Percentiles rank a stretch among this genome's conserved stretches.
phyloP scores from a whole-genome alignment of 2,113 vertebrate species.

The Limanda limanda region DNA sequence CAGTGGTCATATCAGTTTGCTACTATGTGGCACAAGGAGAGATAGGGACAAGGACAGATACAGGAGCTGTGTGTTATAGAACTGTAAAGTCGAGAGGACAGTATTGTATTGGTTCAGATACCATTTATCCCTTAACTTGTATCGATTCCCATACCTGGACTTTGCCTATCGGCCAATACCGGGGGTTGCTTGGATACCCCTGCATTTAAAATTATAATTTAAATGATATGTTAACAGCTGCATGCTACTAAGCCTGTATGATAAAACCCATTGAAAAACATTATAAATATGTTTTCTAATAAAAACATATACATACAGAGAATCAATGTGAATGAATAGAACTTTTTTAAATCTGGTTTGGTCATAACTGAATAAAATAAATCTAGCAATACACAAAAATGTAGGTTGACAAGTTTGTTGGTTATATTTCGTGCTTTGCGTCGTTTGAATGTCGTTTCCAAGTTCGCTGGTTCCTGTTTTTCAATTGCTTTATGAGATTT shows the following conservation, averaged over 20 bases:
- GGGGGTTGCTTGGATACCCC: too few species aligned
- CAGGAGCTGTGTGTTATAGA: not conserved
- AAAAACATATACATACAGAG: too few species aligned
- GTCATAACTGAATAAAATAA: too few species aligned
- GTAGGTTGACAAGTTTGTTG: too few species aligned
- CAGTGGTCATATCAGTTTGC: conserved; percentile 49
- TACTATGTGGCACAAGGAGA: conserved; percentile 51
- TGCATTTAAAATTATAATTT: not conserved
- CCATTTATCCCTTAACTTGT: not conserved
- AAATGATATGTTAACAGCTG: not conserved
- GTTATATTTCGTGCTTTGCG: too few species aligned
- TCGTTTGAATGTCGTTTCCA: too few species aligned
- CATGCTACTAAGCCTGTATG: not conserved
- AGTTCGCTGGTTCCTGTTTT: too few species aligned
- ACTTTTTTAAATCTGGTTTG: too few species aligned
- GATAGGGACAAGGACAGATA: conserved; percentile 48
- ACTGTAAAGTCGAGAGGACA: not conserved
- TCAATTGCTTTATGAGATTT: too few species aligned
- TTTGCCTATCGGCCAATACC: not conserved
- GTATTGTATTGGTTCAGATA: not conserved
- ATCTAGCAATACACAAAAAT: too few species aligned
- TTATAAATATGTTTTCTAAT: too few species aligned
- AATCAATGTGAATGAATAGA: too few species aligned
- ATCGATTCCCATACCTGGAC: not conserved
- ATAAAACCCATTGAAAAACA: not conserved